Evolutionary conservation across 2,888 invertebrate genomes (phyloP), one percentile per base, ranked within the genome.

Genomic region (Pyrrhosoma nymphula): DNA sequence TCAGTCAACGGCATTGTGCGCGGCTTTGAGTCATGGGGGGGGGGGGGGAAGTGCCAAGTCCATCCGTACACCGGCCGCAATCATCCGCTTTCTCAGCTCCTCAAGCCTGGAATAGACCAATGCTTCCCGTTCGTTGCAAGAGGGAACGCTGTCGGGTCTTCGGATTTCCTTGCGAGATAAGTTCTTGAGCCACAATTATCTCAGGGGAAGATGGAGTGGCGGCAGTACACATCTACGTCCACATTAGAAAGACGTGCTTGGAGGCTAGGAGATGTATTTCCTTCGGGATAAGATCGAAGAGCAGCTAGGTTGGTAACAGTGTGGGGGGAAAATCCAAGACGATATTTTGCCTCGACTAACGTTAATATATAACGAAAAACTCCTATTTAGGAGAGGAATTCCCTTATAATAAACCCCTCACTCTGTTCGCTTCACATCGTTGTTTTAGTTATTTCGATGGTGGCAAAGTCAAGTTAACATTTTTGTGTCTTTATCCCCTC

Each of bases 111-210:
- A 82, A 82, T 16, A 69, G 26, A n/a, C 69, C 69, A 47, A 47
- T n/a, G 16, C 69, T 2, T 47, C 47, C 47, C 47, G 47, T 8
- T 26, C 69, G 69, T 23, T 69, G 69, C n/a, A 26, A 8, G 47
- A 69, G 69, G 23, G 63, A 63, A 23, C 23, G 69, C n/a, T n/a
- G 82, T 14, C 82, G 16, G 30, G 82, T 82, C 82, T 1, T 82
- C 82, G 82, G 82, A 82, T 82, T 82, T 35, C 82, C 82, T 82
- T n/a, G 18, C 26, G 82, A 82, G 82, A 82, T 82, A 82, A 35
- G 82, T 82, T n/a, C 18, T n/a, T 82, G 82, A 30, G 82, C 82
- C 35, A 30, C 82, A 82, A 82, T 82, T 35, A 82, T 35, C 35
- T 69, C 69, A 4, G 82, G 82, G 35, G 35, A 82, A 82, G 82